Evolutionary conservation across 2,888 invertebrate species (phyloP).

Genomic region (Physocephala rufipes): DNA sequence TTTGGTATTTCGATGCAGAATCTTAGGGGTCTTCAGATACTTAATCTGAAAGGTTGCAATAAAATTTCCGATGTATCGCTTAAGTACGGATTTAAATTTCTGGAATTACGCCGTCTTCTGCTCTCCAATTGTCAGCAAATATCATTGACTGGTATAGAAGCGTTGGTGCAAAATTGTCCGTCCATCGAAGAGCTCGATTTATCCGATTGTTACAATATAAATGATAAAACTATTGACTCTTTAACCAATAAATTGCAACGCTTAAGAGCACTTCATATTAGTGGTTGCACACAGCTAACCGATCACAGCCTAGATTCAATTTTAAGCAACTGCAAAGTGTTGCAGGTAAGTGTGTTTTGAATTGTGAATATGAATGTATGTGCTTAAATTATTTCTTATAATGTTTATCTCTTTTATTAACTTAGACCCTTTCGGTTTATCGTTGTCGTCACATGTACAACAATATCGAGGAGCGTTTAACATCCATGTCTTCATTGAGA

Average conservation of each 20-base stretch:
- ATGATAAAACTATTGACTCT: conserved; percentile 71
- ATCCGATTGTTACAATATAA: conserved; percentile 74
- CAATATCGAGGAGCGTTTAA: conserved; percentile 61
- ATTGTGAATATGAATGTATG: not conserved
- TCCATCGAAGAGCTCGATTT: conserved; percentile 76
- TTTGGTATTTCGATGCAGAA: conserved; percentile 68
- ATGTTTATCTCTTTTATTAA: conserved; percentile 2
- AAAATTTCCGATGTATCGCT: conserved; percentile 78
- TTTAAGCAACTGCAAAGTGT: conserved; percentile 65
- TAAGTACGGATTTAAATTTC: conserved; percentile 74
- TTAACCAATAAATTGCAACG: conserved; percentile 65
- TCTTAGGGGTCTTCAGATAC: conserved; percentile 68
- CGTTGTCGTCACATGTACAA: conserved; percentile 63
- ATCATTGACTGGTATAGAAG: conserved; percentile 72
- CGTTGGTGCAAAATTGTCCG: conserved; percentile 73
- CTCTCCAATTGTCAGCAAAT: conserved; percentile 77
- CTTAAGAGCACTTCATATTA: conserved; percentile 59
- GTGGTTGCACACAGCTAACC: conserved; percentile 69
- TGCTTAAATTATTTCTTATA: not conserved
- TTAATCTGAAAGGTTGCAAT: conserved; percentile 76
- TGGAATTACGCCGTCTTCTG: conserved; percentile 71
- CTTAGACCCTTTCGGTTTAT: conserved; percentile 56
- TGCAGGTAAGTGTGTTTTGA: conserved; percentile 54
- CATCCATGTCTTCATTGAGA: conserved; percentile 56
- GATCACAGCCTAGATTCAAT: conserved; percentile 68